Conservation (phyloP, 2,888 invertebrate genomes). For the Lycia hirtaria region DNA sequence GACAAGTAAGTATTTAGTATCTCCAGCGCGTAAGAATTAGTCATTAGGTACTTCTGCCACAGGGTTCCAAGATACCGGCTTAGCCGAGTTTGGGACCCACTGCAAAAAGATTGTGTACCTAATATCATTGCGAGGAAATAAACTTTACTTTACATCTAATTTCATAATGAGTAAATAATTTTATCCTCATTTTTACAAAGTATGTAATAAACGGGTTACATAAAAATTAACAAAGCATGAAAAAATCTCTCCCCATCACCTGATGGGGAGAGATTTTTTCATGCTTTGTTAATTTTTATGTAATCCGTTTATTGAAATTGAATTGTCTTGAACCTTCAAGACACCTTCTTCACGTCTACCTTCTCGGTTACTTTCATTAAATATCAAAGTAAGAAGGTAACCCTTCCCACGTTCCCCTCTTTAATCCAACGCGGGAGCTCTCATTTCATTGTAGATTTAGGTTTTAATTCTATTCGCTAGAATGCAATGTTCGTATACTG, state of each 20-base stretch:
- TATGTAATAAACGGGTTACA: not conserved
- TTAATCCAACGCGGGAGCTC: conserved; percentile 22
- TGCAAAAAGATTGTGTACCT: too few relatives aligned
- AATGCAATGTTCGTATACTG: conserved; percentile 31
- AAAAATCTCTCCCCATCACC: conserved; percentile 2
- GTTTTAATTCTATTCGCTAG: conserved; percentile 29
- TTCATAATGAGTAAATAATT: not conserved
- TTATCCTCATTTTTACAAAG: not conserved
- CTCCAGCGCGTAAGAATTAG: too few relatives aligned
- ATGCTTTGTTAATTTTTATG: not conserved
- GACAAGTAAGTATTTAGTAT: too few relatives aligned
- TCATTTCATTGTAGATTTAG: conserved; percentile 33
- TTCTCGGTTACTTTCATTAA: conserved; percentile 13
- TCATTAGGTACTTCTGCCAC: too few relatives aligned
- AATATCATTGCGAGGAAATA: too few relatives aligned
- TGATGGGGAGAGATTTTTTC: conserved; percentile 2
- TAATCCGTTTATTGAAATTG: not conserved
- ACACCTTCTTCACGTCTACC: conserved; percentile 16
- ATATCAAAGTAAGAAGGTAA: conserved; percentile 16
- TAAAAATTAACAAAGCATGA: not conserved
- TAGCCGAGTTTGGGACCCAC: too few relatives aligned
- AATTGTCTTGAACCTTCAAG: too few relatives aligned
- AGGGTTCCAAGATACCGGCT: too few relatives aligned
- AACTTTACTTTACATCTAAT: not conserved
- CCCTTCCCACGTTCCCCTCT: conserved; percentile 3